A percentile compares a stretch with the other conserved stretches of the same genome.
Evolutionary conservation across 64 coral and sea anemone species (phyloP).

Genomic region (Montipora capricornis): DNA sequence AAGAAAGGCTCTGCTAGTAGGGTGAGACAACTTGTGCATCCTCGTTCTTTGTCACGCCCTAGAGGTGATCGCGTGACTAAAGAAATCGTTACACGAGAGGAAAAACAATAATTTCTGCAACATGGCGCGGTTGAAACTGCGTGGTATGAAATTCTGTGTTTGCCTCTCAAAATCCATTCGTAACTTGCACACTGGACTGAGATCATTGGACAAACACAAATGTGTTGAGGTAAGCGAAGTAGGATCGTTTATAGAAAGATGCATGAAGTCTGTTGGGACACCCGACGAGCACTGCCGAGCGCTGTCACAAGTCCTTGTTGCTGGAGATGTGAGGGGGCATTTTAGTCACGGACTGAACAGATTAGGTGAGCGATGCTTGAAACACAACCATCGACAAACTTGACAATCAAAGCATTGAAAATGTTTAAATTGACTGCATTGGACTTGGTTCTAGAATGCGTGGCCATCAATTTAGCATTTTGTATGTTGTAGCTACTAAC

Average conservation of each 20-base stretch:
- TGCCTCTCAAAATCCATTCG: neutral
- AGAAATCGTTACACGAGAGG: neutral
- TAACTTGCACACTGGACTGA: neutral
- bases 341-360: conserved; percentile 93
- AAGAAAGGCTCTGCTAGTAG: too few relatives aligned
- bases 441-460: neutral
- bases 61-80: neutral
- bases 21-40: too few relatives aligned
- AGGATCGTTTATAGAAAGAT: conserved; percentile 81
- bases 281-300: conserved; percentile 62
- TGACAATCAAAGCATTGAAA: neutral
- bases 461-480: neutral
- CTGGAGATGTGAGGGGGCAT: conserved; percentile 83
- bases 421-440: neutral
- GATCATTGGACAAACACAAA: conserved; percentile 43
- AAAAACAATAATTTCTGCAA: neutral
- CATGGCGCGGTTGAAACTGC: neutral
- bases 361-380: conserved; percentile 58
- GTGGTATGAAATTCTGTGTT: neutral
- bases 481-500: too few relatives aligned
- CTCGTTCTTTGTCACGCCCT: neutral
- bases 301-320: conserved; percentile 75
- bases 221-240: conserved; percentile 68
- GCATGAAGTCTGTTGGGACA: conserved; percentile 82
- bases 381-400: neutral